These are phyloP conservation scores for Nylanderia fulva DNA, from an alignment of 1,140 invertebrate genomes.

Conservation along the genomic window DNA sequence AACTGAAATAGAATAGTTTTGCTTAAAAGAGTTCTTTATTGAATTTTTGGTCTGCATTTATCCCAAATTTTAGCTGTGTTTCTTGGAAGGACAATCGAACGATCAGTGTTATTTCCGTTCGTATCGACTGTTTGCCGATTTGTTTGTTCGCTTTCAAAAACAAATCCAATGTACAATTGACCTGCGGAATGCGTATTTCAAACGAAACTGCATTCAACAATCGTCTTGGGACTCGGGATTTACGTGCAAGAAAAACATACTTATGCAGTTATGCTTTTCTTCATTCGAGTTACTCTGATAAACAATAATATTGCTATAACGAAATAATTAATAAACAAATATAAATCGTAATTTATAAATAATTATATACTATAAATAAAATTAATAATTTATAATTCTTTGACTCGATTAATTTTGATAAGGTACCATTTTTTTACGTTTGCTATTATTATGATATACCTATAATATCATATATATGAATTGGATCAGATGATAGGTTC, in stretches of 20 bases:
- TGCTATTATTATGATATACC: not conserved
- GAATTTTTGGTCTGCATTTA: not conserved
- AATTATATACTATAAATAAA: not conserved
- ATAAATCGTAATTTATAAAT: not conserved
- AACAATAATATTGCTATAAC: not conserved
- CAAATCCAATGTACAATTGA: slow-evolving; percentile 52
- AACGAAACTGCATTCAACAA: not conserved
- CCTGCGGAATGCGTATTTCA: slow-evolving; percentile 22
- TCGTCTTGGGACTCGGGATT: not conserved
- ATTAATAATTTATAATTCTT: not conserved
- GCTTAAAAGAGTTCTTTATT: not conserved
- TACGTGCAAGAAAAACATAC: not conserved
- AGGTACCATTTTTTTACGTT: not conserved
- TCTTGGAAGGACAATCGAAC: not conserved
- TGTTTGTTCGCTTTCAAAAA: slow-evolving; percentile 37
- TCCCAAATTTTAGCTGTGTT: not conserved
- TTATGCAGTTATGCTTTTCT: too few species aligned
- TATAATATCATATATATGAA: not conserved
- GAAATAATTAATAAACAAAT: too few species aligned
- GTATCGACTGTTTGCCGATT: not conserved
- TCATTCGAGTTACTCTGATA: not conserved
- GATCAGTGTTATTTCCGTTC: slow-evolving; percentile 5
- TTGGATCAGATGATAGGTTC: slow-evolving; percentile 12
- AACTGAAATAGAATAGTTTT: not conserved
- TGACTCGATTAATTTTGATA: too few species aligned